Conservation (phyloP, 2,113 vertebrate genomes). For the Myiopsitta monachus region DNA sequence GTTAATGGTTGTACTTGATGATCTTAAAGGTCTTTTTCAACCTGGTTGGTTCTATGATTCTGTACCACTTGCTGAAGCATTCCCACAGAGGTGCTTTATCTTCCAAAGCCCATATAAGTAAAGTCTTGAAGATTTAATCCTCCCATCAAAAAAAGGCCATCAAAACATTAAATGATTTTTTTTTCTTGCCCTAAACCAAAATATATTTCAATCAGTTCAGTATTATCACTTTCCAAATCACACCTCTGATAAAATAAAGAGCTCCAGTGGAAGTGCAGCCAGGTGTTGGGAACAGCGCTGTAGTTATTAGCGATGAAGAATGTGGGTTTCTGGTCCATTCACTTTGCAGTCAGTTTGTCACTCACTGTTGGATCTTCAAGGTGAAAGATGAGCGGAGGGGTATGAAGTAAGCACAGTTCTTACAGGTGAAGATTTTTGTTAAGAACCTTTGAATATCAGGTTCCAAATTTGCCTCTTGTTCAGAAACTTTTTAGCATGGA, state of each 20-base stretch:
- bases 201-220: conserved; percentile 24
- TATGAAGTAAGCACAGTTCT: neutral
- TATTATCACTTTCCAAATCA: conserved; percentile 20
- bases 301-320: neutral
- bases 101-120: neutral
- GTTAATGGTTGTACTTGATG: neutral
- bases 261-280: conserved; percentile 28
- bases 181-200: neutral
- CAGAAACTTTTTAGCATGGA: neutral
- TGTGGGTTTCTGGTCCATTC: conserved; percentile 33
- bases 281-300: neutral
- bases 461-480: neutral
- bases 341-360: conserved; percentile 38
- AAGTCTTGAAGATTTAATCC: neutral
- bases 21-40: neutral
- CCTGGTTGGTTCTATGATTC: neutral
- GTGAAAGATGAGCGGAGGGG: conserved; percentile 27
- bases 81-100: conserved; percentile 11
- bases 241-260: conserved; percentile 30
- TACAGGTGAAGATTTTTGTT: neutral
- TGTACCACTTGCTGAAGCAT: neutral
- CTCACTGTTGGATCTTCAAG: conserved; percentile 45
- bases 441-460: neutral
- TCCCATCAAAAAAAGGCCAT: neutral
- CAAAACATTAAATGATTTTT: neutral